Evolutionary conservation across 2,113 vertebrate genomes (phyloP).

Genomic region (Hippocampus mohnikei): DNA sequence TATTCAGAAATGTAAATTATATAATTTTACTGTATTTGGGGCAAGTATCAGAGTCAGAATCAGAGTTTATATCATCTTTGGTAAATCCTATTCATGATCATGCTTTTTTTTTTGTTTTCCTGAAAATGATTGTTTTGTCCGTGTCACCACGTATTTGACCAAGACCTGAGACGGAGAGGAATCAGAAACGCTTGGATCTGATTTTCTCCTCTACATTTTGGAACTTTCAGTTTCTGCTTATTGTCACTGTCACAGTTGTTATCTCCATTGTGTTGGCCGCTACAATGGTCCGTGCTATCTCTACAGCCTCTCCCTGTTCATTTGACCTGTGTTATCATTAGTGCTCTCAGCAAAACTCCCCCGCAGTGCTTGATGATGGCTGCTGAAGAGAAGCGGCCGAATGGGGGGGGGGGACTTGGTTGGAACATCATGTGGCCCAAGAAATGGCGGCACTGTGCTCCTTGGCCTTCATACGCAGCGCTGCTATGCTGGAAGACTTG

Average conservation of each 20-base stretch:
- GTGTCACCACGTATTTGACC: slow-evolving; percentile 19
- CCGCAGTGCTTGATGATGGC: slow-evolving; percentile 38
- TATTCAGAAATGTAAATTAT: no score
- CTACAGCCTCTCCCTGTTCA: slow-evolving; percentile 50
- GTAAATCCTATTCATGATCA: no score
- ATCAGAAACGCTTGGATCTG: slow-evolving; percentile 12
- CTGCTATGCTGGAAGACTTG: slow-evolving; percentile 94
- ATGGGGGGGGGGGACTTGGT: slow-evolving; percentile 8
- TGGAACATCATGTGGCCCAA: slow-evolving; percentile 89
- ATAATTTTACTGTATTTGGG: no score
- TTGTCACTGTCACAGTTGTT: slow-evolving; percentile 58
- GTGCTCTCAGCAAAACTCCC: slow-evolving; percentile 57
- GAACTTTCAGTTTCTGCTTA: slow-evolving; percentile 55
- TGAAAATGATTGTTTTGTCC: not conserved
- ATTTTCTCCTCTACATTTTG: slow-evolving; percentile 1
- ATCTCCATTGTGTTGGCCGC: slow-evolving; percentile 42
- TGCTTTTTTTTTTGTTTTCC: no score
- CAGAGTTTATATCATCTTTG: no score
- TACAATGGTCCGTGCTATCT: slow-evolving; percentile 52
- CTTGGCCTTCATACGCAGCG: slow-evolving; percentile 94
- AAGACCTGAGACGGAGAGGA: slow-evolving; percentile 52
- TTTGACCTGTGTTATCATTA: slow-evolving; percentile 65
- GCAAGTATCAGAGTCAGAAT: no score
- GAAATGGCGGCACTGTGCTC: slow-evolving; percentile 97
- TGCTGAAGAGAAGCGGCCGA: slow-evolving; percentile 31